Base-by-base conservation (phyloP, 1,140 invertebrate genomes). In the Achatina immaculata region DNA sequence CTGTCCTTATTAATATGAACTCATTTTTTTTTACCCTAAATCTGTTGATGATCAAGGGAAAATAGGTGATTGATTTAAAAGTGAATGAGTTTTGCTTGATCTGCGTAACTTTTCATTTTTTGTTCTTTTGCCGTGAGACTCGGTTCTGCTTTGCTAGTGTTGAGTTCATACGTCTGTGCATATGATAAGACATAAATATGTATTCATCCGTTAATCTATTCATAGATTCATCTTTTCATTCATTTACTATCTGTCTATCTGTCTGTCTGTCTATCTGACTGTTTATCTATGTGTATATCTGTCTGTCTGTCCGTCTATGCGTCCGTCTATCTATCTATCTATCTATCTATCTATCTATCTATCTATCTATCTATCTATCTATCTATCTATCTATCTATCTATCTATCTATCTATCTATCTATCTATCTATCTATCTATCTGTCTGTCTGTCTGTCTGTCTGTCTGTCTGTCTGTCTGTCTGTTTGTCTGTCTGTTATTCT, bases 361-460 rank as follows among this genome's bases (percentile, higher is more conserved):
- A 65, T 65, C 62, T 65, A 65, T 65, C 62, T 65, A 65, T 65
- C 62, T 65, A 65, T 65, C 62, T 65, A 28, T 65, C 62, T 65
- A 28, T 65, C 62, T 65, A 28, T 65, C 62, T 65, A 28, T 65
- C 62, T 65, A 28, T 65, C 62, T 36, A 68, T 14, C 62, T 65
- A 28, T 65, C 62, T 34, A 9, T 65, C 62, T 65, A 24, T 65
- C 62, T 65, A 24, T 65, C 62, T 65, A 24, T 65, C 62, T 65
- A 24, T 65, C 62, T 65, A 24, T 65, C 62, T 65, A 24, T 65
- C 48, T 71, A 7, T 51, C 38, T 71, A 14, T 43, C 42, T 80
- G 9, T 68, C 77, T 68, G n/a, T 68, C 58, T 78, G 31, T 68
- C 9, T 78, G 38, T 45, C 58, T 78, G 65, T 40, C 58, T 78